phyloP scores from a whole-genome alignment of 2,113 vertebrate genomes.

The Protobothrops flavoviridis region DNA sequence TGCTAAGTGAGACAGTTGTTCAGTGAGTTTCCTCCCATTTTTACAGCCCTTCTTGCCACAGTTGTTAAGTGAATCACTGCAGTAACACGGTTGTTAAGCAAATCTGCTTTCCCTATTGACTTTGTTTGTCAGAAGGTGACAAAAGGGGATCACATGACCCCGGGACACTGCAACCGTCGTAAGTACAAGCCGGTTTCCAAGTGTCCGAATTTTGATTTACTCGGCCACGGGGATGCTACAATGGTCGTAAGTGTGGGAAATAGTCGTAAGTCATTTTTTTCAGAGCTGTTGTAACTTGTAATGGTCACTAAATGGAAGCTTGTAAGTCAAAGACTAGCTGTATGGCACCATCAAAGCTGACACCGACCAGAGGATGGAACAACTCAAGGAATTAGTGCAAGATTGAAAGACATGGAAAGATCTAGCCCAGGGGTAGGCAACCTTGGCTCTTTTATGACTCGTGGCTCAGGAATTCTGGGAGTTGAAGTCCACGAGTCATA shows the following conservation, averaged over 20 bases:
- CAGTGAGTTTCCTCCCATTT: too few relatives aligned
- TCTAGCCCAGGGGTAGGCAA: background rate
- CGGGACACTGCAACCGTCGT: background rate
- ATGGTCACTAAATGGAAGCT: background rate
- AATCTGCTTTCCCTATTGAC: background rate
- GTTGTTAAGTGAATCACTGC: background rate
- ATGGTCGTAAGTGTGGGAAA: background rate
- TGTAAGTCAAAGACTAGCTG: background rate
- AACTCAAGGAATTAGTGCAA: background rate
- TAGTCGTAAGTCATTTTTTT: background rate
- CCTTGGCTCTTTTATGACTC: too few relatives aligned
- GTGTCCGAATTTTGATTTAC: background rate
- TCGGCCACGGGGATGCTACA: background rate
- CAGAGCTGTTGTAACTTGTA: background rate
- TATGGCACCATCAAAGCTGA: background rate
- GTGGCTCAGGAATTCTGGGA: too few relatives aligned
- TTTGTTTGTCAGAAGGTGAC: background rate
- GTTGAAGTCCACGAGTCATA: too few relatives aligned
- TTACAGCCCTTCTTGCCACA: background rate
- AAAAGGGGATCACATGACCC: background rate
- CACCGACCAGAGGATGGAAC: background rate
- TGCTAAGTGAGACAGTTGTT: background rate
- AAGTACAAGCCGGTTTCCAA: background rate
- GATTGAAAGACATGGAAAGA: background rate
- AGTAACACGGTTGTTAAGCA: background rate